Conservation (phyloP, 1,140 invertebrate species). For the Drosophila lacertosa region DNA sequence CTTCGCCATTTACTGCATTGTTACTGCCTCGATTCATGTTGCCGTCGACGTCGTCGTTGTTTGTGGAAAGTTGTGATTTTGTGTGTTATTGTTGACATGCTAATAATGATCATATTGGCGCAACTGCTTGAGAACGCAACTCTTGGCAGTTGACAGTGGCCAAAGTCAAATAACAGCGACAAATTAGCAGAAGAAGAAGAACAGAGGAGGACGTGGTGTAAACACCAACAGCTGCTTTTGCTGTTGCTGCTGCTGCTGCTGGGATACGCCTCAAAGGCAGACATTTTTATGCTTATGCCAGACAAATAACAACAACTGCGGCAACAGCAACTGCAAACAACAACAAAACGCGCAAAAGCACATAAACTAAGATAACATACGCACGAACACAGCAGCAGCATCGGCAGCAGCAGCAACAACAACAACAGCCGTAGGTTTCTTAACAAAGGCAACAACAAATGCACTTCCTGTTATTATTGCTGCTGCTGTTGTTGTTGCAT, state of each 20-base stretch:
- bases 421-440: constrained; percentile 57
- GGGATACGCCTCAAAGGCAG: constrained; percentile 47
- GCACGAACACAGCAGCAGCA: constrained; percentile 37
- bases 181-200: constrained; percentile 66
- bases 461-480: constrained; percentile 78
- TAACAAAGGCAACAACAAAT: constrained; percentile 70
- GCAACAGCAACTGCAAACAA: constrained; percentile 51
- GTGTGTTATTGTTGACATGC: constrained; percentile 66
- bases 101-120: constrained; percentile 77
- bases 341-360: constrained; percentile 50
- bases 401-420: constrained; percentile 28
- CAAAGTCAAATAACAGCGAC: constrained; percentile 60
- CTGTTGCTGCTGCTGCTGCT: constrained; percentile 48
- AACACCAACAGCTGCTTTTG: constrained; percentile 44
- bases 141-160: constrained; percentile 55
- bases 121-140: constrained; percentile 65
- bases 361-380: constrained; percentile 75
- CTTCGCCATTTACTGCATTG: constrained; percentile 11
- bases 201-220: neutral
- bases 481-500: constrained; percentile 33
- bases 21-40: constrained; percentile 54
- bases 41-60: constrained; percentile 44
- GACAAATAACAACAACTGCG: constrained; percentile 67
- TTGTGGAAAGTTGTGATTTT: constrained; percentile 76
- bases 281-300: constrained; percentile 72